Conservation (phyloP, 1,140 invertebrate genomes). For the Popillia japonica region DNA sequence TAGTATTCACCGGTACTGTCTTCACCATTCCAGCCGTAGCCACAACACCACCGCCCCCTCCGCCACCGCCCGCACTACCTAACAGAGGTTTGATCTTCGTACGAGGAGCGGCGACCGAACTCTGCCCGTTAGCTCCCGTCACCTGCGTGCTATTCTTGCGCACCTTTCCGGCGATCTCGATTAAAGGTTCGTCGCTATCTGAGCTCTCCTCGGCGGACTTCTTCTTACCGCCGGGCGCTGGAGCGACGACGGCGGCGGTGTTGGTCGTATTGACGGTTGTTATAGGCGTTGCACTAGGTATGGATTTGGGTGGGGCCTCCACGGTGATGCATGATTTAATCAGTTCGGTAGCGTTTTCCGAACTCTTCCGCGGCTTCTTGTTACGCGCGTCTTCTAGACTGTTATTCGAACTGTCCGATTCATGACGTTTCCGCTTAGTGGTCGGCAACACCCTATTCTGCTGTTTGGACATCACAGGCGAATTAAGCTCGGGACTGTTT, state of each 20-base stretch:
- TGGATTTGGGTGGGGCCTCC: slow-evolving; percentile 59
- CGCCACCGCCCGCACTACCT: slow-evolving; percentile 37
- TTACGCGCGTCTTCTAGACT: slow-evolving; percentile 64
- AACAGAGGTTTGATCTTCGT: slow-evolving; percentile 45
- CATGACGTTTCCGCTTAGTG: slow-evolving; percentile 75
- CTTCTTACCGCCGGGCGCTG: background rate
- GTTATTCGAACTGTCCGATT: slow-evolving; percentile 77
- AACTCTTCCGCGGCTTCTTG: slow-evolving; percentile 68
- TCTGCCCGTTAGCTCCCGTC: slow-evolving; percentile 40
- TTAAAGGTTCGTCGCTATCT: slow-evolving; percentile 81
- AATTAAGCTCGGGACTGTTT: slow-evolving; percentile 72
- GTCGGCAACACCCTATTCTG: slow-evolving; percentile 52
- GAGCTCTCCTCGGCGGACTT: slow-evolving; percentile 65
- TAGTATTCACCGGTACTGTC: slow-evolving; percentile 54
- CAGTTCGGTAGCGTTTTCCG: slow-evolving; percentile 72
- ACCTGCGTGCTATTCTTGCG: slow-evolving; percentile 60
- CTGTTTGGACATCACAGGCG: slow-evolving; percentile 57
- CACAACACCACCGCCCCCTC: slow-evolving; percentile 37
- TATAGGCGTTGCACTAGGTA: background rate
- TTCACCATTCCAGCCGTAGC: slow-evolving; percentile 36
- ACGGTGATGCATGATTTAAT: slow-evolving; percentile 75
- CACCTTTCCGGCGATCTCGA: slow-evolving; percentile 74
- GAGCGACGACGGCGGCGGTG: background rate
- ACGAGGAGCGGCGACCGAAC: slow-evolving; percentile 39
- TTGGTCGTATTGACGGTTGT: slow-evolving; percentile 9